A percentile compares a stretch with the other conserved stretches of the same genome.
These are phyloP conservation scores for Caenorhabditis inopinata DNA, from an alignment of 1,140 invertebrate species.

Conservation along the genomic window DNA sequence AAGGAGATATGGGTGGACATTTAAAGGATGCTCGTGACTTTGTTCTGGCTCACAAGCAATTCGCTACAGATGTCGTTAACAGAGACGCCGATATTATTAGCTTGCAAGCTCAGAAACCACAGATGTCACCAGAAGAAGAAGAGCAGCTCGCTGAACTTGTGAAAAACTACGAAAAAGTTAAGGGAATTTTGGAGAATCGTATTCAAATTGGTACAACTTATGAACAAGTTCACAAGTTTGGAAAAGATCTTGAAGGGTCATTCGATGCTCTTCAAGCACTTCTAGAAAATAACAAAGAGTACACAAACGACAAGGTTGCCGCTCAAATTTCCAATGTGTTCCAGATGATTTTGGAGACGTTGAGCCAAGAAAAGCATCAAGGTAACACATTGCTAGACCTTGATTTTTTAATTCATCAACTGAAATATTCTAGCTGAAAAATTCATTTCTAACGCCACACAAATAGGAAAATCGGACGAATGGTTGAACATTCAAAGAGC, in stretches of 20 bases:
- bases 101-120: not conserved
- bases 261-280: conserved; percentile 54
- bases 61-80: conserved; percentile 52
- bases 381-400: conserved; percentile 26
- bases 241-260: conserved; percentile 55
- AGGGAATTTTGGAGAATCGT: conserved; percentile 51
- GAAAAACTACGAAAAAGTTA: conserved; percentile 51
- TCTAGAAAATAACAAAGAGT: conserved; percentile 46
- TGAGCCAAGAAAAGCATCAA: conserved; percentile 50
- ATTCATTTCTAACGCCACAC: conserved; percentile 49
- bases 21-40: conserved; percentile 50
- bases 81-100: conserved; percentile 37
- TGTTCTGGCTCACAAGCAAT: conserved; percentile 53
- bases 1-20: conserved; percentile 55
- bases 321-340: conserved; percentile 61
- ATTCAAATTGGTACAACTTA: conserved; percentile 54
- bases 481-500: conserved; percentile 50
- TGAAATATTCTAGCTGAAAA: conserved; percentile 50
- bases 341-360: conserved; percentile 55
- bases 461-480: conserved; percentile 40
- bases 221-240: conserved; percentile 57
- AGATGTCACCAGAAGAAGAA: conserved; percentile 39
- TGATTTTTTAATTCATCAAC: not conserved
- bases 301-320: conserved; percentile 46
- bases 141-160: conserved; percentile 31